phyloP scores from a whole-genome alignment of 2,888 invertebrate species.

The Lacanobia oleracea region DNA sequence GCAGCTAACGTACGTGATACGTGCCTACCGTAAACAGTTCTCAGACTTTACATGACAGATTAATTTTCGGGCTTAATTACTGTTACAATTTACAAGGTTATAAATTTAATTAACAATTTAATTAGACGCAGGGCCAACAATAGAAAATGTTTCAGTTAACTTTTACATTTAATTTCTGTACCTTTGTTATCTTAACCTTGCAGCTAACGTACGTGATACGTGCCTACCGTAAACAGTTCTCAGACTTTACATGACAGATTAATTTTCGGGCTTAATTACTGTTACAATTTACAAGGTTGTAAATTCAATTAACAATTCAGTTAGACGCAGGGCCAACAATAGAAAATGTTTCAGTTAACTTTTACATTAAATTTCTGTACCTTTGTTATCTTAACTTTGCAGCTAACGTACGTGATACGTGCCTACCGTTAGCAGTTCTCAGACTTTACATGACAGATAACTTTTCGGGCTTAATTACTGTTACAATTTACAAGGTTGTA shows the following conservation, averaged over 20 bases:
- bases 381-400: conserved; percentile 20
- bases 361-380: conserved; percentile 3
- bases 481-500: conserved; percentile 45
- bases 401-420: conserved; percentile 14
- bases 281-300: conserved; percentile 45
- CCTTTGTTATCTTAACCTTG: conserved; percentile 20
- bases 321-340: conserved; percentile 3
- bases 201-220: conserved; percentile 13
- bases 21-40: conserved; percentile 18
- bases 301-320: conserved; percentile 37
- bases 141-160: conserved; percentile 1
- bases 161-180: conserved; percentile 10
- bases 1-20: conserved; percentile 15
- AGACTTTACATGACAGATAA: conserved; percentile 47
- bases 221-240: conserved; percentile 18
- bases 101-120: conserved; percentile 37
- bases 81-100: conserved; percentile 44
- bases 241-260: conserved; percentile 45
- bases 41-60: conserved; percentile 43
- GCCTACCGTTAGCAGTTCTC: conserved; percentile 16
- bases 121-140: conserved; percentile 4
- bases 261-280: conserved; percentile 48
- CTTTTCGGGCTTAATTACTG: conserved; percentile 46
- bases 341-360: conserved; percentile 6
- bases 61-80: conserved; percentile 49